phyloP scores from a whole-genome alignment of 2,113 vertebrate species.

The Lynx canadensis region DNA sequence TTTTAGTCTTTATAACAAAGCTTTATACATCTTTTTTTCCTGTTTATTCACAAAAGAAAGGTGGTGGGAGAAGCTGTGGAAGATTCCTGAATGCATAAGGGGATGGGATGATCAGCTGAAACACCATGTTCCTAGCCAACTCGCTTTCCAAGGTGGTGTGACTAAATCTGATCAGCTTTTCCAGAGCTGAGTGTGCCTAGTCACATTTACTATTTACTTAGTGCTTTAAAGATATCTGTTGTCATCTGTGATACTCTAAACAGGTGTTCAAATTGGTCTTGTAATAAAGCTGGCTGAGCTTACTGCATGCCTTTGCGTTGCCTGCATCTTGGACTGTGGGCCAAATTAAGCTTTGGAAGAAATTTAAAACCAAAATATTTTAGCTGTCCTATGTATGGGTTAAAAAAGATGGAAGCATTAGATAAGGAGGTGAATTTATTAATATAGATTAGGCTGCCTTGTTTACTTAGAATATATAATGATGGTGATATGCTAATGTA shows the following conservation, averaged over 20 bases:
- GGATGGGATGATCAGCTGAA: conserved; percentile 89
- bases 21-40: conserved; percentile 79
- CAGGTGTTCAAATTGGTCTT: conserved; percentile 71
- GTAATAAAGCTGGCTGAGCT: conserved; percentile 52
- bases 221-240: conserved; percentile 72
- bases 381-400: conserved; percentile 18
- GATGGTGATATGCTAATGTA: background rate
- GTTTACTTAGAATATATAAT: background rate
- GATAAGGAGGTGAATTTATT: background rate
- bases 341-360: conserved; percentile 26
- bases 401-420: conserved; percentile 54
- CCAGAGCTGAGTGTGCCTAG: conserved; percentile 82
- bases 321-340: conserved; percentile 60
- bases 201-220: conserved; percentile 75
- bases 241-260: conserved; percentile 55
- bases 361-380: conserved; percentile 46
- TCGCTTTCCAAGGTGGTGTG: conserved; percentile 88
- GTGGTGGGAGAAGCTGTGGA: conserved; percentile 91
- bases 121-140: conserved; percentile 85
- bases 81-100: conserved; percentile 88
- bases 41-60: conserved; percentile 86
- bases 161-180: conserved; percentile 79
- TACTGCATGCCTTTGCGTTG: conserved; percentile 59
- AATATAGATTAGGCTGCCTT: background rate
- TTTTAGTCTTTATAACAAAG: conserved; percentile 53